Evolutionary conservation across 2,113 vertebrate genomes (phyloP).

Genomic region (Circaetus cinerascens): DNA sequence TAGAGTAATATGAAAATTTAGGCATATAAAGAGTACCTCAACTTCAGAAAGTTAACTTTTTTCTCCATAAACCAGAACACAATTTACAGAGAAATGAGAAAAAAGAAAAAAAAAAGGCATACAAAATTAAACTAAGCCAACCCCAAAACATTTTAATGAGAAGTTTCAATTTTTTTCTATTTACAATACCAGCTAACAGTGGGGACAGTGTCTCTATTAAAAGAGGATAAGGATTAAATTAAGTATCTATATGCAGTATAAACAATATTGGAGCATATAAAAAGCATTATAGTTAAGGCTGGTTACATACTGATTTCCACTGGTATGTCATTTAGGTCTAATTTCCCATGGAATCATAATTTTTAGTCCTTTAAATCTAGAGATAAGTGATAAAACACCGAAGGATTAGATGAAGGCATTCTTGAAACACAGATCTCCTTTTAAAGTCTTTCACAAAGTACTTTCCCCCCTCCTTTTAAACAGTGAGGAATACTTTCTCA

Average conservation of each 20-base stretch:
- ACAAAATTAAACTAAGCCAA: not conserved
- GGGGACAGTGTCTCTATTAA: not conserved
- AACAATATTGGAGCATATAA: not conserved
- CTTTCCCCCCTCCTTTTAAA: not conserved
- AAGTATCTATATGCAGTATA: not conserved
- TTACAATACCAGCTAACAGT: not conserved
- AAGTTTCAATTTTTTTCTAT: not conserved
- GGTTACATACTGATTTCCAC: not conserved
- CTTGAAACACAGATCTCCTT: not conserved
- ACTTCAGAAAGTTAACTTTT: not conserved
- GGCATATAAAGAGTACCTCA: not conserved
- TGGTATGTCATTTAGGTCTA: not conserved
- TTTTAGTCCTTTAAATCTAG: not conserved
- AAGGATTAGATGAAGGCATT: not conserved
- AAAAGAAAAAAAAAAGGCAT: not conserved
- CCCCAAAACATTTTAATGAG: not conserved
- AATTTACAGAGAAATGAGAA: not conserved
- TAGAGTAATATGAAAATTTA: not conserved
- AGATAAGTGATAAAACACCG: not conserved
- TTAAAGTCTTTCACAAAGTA: not conserved
- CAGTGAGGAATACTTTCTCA: not conserved
- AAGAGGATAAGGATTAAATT: not conserved
- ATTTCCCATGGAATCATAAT: not conserved
- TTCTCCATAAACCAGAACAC: not conserved
- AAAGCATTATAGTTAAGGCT: not conserved